Evolutionary conservation across 2,113 vertebrate genomes (phyloP).

Genomic region (Oceanodroma tethys): DNA sequence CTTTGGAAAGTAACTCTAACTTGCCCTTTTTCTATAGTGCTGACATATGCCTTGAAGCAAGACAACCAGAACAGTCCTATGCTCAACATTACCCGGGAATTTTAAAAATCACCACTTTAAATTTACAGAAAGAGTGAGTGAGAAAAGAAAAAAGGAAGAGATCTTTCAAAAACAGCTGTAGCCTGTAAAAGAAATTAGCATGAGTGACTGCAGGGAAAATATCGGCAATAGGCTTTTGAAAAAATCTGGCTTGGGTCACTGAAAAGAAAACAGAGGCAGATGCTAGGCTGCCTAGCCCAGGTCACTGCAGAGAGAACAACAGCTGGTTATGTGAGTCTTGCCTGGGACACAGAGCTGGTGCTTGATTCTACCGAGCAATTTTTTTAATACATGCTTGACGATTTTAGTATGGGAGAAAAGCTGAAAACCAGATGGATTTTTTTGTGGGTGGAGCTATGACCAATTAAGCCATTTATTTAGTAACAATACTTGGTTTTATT

Average conservation of each 20-base stretch:
- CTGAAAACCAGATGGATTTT: neutral
- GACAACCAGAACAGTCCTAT: neutral
- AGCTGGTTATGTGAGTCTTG: constrained; percentile 25
- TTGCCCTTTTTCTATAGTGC: neutral
- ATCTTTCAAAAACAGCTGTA: constrained; percentile 5
- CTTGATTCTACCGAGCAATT: neutral
- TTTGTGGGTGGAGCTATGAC: neutral
- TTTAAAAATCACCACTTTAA: neutral
- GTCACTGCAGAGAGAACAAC: constrained; percentile 58
- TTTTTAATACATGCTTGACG: neutral
- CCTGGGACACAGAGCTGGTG: neutral
- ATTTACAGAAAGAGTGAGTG: neutral
- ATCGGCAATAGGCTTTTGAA: constrained; percentile 16
- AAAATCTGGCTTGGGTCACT: constrained; percentile 45
- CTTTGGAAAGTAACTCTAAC: neutral
- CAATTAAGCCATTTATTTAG: neutral
- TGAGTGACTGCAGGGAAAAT: constrained; percentile 23
- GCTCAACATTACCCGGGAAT: neutral
- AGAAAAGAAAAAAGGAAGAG: neutral
- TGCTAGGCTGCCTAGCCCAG: constrained; percentile 8
- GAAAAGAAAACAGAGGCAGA: constrained; percentile 50
- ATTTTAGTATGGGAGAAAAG: neutral
- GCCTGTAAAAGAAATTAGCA: neutral
- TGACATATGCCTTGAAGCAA: neutral
- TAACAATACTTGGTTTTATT: neutral